phyloP scores from a whole-genome alignment of 2,113 vertebrate genomes.

The Dicaeum eximium region DNA sequence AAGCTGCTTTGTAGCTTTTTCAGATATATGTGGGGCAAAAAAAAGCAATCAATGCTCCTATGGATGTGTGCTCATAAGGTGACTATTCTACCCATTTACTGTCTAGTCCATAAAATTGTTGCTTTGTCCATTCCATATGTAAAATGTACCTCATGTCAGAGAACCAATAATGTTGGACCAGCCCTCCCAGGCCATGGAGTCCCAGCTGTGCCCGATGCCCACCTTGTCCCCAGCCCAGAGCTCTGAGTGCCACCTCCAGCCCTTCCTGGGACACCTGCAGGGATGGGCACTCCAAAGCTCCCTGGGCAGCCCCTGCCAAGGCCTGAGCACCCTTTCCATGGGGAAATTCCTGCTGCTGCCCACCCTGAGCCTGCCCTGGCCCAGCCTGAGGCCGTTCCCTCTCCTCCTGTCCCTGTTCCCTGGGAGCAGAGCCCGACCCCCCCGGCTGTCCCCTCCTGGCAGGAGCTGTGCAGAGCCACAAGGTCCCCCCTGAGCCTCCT shows the following conservation, averaged over 20 bases:
- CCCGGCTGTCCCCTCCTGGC: background rate
- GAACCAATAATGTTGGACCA: rapidly evolving
- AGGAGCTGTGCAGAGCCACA: background rate
- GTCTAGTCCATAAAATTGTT: background rate
- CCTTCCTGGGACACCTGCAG: background rate
- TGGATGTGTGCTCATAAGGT: background rate
- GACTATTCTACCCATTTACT: background rate
- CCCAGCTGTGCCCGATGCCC: background rate
- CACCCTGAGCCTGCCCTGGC: background rate
- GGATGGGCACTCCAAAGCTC: background rate
- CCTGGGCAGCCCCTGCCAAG: background rate
- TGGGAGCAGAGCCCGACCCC: background rate
- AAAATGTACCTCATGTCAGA: background rate
- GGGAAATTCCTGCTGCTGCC: background rate
- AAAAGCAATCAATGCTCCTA: background rate
- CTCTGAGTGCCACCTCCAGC: background rate
- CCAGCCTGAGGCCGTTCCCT: background rate
- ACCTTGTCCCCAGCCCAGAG: background rate
- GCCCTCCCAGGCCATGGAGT: rapidly evolving
- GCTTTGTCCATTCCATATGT: background rate
- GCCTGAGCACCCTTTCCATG: background rate
- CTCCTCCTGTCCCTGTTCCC: background rate
- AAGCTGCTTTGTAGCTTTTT: background rate
- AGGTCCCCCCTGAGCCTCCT: background rate
- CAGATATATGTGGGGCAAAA: rapidly evolving